Conservation (phyloP, 2,888 invertebrate species). For the Stenoptilia bipunctidactyla region DNA sequence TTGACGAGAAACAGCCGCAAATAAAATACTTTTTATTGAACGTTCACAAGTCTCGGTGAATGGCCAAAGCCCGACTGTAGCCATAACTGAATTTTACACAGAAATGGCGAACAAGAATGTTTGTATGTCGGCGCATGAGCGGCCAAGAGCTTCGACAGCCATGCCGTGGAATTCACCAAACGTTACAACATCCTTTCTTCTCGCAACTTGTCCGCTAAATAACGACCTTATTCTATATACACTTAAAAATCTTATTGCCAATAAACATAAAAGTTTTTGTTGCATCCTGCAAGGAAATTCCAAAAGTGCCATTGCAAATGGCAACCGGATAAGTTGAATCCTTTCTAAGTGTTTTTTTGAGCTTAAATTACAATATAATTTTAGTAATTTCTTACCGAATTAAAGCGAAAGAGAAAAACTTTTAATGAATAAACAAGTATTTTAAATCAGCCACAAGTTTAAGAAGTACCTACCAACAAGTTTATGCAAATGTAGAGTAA, state of each 20-base stretch:
- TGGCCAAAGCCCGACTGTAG: neutral
- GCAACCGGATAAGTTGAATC: slow-evolving; percentile 36
- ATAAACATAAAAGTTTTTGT: slow-evolving; percentile 34
- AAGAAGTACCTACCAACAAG: too few species aligned
- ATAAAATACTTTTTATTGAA: too few species aligned
- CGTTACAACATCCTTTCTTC: slow-evolving; percentile 28
- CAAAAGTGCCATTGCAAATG: slow-evolving; percentile 45
- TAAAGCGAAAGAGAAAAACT: too few species aligned
- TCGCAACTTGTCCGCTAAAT: slow-evolving; percentile 21
- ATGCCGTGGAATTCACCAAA: slow-evolving; percentile 37
- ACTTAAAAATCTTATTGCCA: slow-evolving; percentile 23
- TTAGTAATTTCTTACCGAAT: slow-evolving; percentile 2
- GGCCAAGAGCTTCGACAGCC: slow-evolving; percentile 28
- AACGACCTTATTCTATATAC: slow-evolving; percentile 29
- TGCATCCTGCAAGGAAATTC: slow-evolving; percentile 45
- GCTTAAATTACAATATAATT: slow-evolving; percentile 7
- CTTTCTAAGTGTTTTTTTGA: slow-evolving; percentile 24
- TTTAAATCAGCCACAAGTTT: too few species aligned
- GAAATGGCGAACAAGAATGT: slow-evolving; percentile 30
- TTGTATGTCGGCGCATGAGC: slow-evolving; percentile 36
- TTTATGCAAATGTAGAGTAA: slow-evolving; percentile 44
- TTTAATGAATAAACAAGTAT: too few species aligned
- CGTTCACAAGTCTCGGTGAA: neutral
- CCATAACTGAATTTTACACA: slow-evolving; percentile 1
- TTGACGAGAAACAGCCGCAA: too few species aligned